phyloP scores from a whole-genome alignment of 2,113 vertebrate genomes.

The Narcine bancroftii region DNA sequence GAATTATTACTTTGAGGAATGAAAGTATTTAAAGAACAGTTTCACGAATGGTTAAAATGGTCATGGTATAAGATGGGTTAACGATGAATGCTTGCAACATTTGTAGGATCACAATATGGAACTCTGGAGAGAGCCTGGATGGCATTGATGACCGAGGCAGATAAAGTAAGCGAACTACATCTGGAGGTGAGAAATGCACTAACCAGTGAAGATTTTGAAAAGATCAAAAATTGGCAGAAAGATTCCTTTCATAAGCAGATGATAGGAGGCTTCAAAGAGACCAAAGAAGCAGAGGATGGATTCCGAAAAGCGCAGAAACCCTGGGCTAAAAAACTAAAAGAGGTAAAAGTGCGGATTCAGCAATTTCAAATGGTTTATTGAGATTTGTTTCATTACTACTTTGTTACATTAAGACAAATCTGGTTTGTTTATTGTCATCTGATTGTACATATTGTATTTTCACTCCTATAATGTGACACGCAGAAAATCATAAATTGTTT shows the following conservation, averaged over 20 bases:
- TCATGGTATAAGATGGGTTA: neutral
- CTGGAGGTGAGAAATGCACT: slow-evolving; percentile 90
- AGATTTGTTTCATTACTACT: neutral
- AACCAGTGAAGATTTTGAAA: slow-evolving; percentile 82
- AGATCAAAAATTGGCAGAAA: slow-evolving; percentile 98
- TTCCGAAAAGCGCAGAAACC: slow-evolving; percentile 98
- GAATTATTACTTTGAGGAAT: neutral
- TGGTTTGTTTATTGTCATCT: no score
- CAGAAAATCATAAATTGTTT: no score
- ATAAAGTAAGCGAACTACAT: slow-evolving; percentile 90
- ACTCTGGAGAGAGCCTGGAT: slow-evolving; percentile 89
- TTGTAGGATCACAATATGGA: slow-evolving; percentile 89
- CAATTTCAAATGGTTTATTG: neutral
- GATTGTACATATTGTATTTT: no score
- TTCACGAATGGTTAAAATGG: neutral
- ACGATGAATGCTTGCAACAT: neutral
- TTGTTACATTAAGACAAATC: neutral
- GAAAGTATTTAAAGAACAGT: neutral
- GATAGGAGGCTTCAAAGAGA: slow-evolving; percentile 95
- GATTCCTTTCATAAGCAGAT: slow-evolving; percentile 96
- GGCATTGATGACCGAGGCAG: slow-evolving; percentile 86
- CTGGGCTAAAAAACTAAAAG: slow-evolving; percentile 97
- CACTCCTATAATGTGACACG: no score
- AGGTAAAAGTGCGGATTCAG: slow-evolving; percentile 60
- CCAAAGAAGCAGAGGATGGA: slow-evolving; percentile 91